Evolutionary conservation across 2,888 invertebrate species (phyloP).

Genomic region (Volucella inanis): DNA sequence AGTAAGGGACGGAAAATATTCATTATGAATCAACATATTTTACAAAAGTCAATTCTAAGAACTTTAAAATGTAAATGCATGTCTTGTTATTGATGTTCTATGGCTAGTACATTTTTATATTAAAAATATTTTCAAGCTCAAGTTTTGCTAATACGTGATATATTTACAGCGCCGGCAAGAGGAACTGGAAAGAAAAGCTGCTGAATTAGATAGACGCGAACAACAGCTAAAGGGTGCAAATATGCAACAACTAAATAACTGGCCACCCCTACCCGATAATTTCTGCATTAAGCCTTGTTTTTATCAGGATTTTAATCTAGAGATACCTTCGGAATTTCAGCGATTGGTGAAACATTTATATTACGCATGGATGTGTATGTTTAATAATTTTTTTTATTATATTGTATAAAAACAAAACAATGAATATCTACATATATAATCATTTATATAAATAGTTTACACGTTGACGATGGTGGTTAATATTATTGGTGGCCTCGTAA

Average conservation of each 20-base stretch:
- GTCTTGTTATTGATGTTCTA: neutral
- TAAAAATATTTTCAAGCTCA: neutral
- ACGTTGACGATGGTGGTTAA: slow-evolving; percentile 93
- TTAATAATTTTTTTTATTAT: slow-evolving; percentile 53
- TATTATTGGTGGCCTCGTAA: slow-evolving; percentile 91
- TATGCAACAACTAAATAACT: slow-evolving; percentile 94
- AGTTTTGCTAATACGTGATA: neutral
- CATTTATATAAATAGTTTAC: slow-evolving; percentile 89
- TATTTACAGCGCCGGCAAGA: slow-evolving; percentile 89
- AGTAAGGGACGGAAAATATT: no score
- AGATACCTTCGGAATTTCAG: slow-evolving; percentile 99
- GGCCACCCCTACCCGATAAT: slow-evolving; percentile 97
- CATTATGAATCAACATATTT: no score
- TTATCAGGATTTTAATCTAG: slow-evolving; percentile 99
- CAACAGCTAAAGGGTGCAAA: slow-evolving; percentile 88
- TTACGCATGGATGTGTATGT: slow-evolving; percentile 98
- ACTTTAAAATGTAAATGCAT: no score
- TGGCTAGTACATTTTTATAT: neutral
- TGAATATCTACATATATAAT: slow-evolving; percentile 3
- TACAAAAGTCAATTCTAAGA: no score
- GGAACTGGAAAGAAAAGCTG: slow-evolving; percentile 95
- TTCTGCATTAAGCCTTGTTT: slow-evolving; percentile 98
- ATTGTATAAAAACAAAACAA: neutral
- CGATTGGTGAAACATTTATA: slow-evolving; percentile 96
- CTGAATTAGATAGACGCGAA: slow-evolving; percentile 93